These are phyloP conservation scores for Drosophila pegasa DNA, from an alignment of 2,888 invertebrate genomes.

Conservation along the genomic window DNA sequence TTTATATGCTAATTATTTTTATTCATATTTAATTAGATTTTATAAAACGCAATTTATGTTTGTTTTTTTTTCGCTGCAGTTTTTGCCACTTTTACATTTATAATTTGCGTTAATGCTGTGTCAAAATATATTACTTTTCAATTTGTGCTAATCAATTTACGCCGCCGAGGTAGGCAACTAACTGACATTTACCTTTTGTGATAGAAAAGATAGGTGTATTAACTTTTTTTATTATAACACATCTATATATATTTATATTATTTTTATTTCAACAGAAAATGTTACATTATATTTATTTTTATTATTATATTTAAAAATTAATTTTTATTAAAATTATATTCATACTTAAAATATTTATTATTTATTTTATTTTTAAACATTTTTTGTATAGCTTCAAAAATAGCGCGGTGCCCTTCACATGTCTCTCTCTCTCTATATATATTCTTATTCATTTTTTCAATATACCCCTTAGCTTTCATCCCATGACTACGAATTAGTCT, in stretches of 20 bases:
- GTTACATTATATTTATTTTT: no score
- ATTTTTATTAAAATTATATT: no score
- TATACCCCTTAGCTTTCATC: not conserved
- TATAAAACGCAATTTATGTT: slow-evolving; percentile 1
- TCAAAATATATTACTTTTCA: slow-evolving; percentile 22
- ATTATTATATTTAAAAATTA: no score
- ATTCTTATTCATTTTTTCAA: not conserved
- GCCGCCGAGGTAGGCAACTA: not conserved
- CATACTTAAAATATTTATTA: no score
- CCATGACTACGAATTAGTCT: not conserved
- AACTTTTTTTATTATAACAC: not conserved
- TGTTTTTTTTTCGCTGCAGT: not conserved
- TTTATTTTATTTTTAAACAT: no score
- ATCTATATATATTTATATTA: no score
- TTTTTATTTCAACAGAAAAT: not conserved
- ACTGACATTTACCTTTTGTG: no score
- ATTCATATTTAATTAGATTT: slow-evolving; percentile 71
- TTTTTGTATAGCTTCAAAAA: no score
- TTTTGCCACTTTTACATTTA: slow-evolving; percentile 15
- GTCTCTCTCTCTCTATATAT: no score
- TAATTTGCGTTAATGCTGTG: slow-evolving; percentile 8
- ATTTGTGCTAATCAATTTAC: not conserved
- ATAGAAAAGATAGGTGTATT: not conserved
- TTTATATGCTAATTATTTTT: slow-evolving; percentile 72
- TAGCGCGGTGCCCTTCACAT: no score